Conservation (phyloP, 2,888 invertebrate species). For the Sesia apiformis region DNA sequence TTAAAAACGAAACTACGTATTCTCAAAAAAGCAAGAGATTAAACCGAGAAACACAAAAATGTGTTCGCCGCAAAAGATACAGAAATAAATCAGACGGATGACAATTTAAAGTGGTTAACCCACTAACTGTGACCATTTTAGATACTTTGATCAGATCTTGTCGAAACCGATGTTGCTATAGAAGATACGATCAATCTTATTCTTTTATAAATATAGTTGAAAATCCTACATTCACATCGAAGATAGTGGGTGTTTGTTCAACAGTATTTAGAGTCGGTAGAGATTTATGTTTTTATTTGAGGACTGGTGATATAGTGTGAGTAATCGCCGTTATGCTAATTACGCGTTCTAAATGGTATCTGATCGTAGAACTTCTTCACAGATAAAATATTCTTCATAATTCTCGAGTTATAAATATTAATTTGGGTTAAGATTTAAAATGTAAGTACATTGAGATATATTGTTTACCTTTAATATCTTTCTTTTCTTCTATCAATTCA, state of each 20-base stretch:
- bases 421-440: too few species aligned
- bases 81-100: conserved; percentile 75
- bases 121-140: conserved; percentile 76
- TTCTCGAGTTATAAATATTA: too few species aligned
- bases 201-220: conserved; percentile 32
- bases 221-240: conserved; percentile 23
- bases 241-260: conserved; percentile 67
- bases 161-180: conserved; percentile 49
- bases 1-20: neutral
- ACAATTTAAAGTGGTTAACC: conserved; percentile 77
- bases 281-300: conserved; percentile 74
- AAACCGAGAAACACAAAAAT: conserved; percentile 42
- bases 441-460: too few species aligned
- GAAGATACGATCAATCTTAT: conserved; percentile 15
- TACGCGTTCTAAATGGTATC: conserved; percentile 12
- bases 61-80: conserved; percentile 67
- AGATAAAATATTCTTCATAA: neutral
- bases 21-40: conserved; percentile 7
- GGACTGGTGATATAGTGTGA: conserved; percentile 65
- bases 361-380: neutral
- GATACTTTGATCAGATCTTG: conserved; percentile 73
- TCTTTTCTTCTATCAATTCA: conserved; percentile 7
- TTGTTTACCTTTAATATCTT: too few species aligned
- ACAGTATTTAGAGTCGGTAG: conserved; percentile 53
- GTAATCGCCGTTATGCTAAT: conserved; percentile 68